Evolutionary conservation across 2,888 invertebrate genomes (phyloP).

Genomic region (Folsomia candida): DNA sequence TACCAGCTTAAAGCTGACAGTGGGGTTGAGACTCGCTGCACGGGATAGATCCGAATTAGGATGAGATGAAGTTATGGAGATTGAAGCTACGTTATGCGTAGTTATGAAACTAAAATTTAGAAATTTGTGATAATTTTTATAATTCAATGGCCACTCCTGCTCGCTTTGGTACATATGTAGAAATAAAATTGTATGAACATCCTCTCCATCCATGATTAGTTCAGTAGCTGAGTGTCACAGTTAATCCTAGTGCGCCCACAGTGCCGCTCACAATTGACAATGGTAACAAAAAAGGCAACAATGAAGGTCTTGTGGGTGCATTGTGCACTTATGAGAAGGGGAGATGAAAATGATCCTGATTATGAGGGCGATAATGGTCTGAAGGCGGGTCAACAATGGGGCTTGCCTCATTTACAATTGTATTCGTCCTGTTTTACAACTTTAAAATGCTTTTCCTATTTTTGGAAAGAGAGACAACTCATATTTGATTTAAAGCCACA

Average conservation of each 20-base stretch:
- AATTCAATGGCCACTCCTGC: too few relatives aligned
- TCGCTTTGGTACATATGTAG: too few relatives aligned
- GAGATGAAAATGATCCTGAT: slow-evolving; percentile 16
- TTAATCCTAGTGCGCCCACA: slow-evolving; percentile 3
- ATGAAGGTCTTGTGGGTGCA: background rate
- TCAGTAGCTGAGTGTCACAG: slow-evolving; percentile 40
- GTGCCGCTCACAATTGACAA: background rate
- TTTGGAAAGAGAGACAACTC: background rate
- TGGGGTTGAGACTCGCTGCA: too few relatives aligned
- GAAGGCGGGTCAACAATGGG: background rate
- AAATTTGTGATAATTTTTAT: too few relatives aligned
- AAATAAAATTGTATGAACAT: too few relatives aligned
- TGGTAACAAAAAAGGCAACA: slow-evolving; percentile 7
- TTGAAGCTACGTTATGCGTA: too few relatives aligned
- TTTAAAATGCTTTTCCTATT: background rate
- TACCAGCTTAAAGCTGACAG: background rate
- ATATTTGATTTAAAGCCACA: background rate
- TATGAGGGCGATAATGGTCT: slow-evolving; percentile 15
- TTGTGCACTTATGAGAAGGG: slow-evolving; percentile 6
- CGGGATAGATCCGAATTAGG: too few relatives aligned
- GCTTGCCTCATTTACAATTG: background rate
- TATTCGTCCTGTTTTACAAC: too few relatives aligned
- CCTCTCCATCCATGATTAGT: too few relatives aligned
- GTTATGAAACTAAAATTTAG: too few relatives aligned
- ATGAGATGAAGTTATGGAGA: too few relatives aligned